phyloP scores from a whole-genome alignment of 2,888 invertebrate genomes.

The Mimas tiliae region DNA sequence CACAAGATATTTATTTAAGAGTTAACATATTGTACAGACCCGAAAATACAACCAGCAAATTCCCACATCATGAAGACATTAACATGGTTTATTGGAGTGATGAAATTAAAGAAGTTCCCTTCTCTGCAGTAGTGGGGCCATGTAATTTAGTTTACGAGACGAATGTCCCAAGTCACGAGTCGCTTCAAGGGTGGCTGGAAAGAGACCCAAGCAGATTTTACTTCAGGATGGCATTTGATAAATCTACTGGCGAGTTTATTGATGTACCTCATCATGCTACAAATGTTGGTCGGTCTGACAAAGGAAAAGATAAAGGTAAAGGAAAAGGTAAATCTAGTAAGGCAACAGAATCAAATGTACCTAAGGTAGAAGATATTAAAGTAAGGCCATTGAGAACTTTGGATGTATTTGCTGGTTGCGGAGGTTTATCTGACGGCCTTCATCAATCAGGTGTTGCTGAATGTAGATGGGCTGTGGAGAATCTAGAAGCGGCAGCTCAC shows the following conservation, averaged over 20 bases:
- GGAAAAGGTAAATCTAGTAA: constrained; percentile 87
- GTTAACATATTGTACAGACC: constrained; percentile 90
- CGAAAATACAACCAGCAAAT: constrained; percentile 88
- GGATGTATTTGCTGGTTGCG: constrained; percentile 95
- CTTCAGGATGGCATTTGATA: constrained; percentile 88
- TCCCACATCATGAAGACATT: constrained; percentile 87
- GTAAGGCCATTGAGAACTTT: constrained; percentile 86
- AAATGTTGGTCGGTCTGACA: constrained; percentile 84
- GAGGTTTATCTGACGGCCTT: constrained; percentile 91
- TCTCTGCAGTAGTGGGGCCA: constrained; percentile 87
- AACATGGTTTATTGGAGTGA: constrained; percentile 92
- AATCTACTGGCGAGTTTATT: constrained; percentile 77
- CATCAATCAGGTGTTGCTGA: constrained; percentile 88
- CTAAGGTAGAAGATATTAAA: constrained; percentile 57
- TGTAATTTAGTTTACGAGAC: constrained; percentile 88
- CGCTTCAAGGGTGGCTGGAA: constrained; percentile 85
- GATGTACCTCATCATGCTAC: constrained; percentile 87
- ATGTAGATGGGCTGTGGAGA: constrained; percentile 93
- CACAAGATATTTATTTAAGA: constrained; percentile 86
- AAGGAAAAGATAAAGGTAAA: constrained; percentile 87
- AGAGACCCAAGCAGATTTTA: constrained; percentile 89
- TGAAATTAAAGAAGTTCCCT: constrained; percentile 87
- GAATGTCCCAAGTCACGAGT: constrained; percentile 80
- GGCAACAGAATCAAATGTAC: constrained; percentile 45
- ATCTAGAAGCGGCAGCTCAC: constrained; percentile 90